A percentile compares a stretch with the other conserved stretches of the same genome.
Evolutionary conservation across 1,140 invertebrate genomes (phyloP).

Genomic region (Frieseomelitta varia): DNA sequence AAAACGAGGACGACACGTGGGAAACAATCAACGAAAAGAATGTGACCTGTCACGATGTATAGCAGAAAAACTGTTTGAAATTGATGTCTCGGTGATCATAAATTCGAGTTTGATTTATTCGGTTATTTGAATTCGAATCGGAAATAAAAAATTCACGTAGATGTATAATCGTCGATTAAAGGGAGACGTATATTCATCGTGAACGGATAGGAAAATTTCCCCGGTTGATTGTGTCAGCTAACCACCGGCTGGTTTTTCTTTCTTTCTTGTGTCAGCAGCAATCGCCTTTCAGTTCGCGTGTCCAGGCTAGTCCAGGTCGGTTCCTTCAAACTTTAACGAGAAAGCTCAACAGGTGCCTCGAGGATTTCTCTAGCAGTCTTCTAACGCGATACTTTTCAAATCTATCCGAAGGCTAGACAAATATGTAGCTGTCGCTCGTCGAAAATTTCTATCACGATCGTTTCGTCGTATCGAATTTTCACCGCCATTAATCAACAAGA

Average conservation of each 20-base stretch:
- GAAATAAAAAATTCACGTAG: not conserved
- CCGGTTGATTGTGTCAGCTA: slow-evolving; percentile 15
- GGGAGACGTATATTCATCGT: not conserved
- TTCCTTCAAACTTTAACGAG: slow-evolving; percentile 77
- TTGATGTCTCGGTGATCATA: not conserved
- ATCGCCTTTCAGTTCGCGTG: slow-evolving; percentile 58
- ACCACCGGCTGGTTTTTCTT: slow-evolving; percentile 24
- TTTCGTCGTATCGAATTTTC: not conserved
- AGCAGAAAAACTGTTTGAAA: not conserved
- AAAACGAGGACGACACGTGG: not conserved
- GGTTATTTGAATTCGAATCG: not conserved
- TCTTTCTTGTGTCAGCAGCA: slow-evolving; percentile 40
- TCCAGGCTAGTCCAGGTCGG: slow-evolving; percentile 71
- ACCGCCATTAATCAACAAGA: too few relatives aligned
- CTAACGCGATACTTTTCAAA: slow-evolving; percentile 59
- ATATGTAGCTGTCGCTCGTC: not conserved
- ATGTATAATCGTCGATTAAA: not conserved
- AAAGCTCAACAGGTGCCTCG: slow-evolving; percentile 78
- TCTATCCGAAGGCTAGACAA: slow-evolving; percentile 13
- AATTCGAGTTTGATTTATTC: not conserved
- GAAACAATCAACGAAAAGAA: not conserved
- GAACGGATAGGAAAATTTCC: not conserved
- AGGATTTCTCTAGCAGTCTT: slow-evolving; percentile 56
- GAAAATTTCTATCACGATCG: not conserved
- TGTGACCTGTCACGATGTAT: not conserved